A percentile compares a stretch with the other conserved stretches of the same genome.
phyloP scores from a whole-genome alignment of 2,797 vertebrate genomes.

The Parauchenoglanis punctatus region DNA sequence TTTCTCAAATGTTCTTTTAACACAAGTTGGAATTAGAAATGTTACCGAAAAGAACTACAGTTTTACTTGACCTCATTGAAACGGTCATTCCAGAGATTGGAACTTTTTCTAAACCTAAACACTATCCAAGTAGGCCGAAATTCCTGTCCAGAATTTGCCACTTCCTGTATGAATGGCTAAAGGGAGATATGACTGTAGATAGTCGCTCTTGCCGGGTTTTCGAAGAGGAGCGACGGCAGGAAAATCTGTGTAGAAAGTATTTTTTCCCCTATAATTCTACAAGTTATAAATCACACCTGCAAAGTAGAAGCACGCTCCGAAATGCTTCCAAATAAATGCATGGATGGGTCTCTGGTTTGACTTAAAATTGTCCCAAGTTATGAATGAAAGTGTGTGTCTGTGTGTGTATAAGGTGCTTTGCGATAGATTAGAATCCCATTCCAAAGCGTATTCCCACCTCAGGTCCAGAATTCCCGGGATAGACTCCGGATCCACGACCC shows the following conservation, averaged over 20 bases:
- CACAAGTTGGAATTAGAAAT: neutral
- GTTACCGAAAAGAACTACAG: neutral
- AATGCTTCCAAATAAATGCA: neutral
- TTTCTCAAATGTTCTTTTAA: neutral
- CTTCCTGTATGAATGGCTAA: neutral
- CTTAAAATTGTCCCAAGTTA: too few relatives aligned
- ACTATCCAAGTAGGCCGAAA: neutral
- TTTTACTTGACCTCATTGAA: neutral
- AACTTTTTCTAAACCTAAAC: neutral
- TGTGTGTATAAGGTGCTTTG: neutral
- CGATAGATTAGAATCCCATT: neutral
- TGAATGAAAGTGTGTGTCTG: neutral
- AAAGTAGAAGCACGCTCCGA: neutral
- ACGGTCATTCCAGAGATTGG: neutral
- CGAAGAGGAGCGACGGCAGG: neutral
- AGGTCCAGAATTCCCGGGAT: neutral
- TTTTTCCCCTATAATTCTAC: neutral
- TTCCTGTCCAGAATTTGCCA: slow-evolving; percentile 3
- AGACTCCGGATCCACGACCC: neutral
- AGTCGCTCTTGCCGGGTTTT: neutral
- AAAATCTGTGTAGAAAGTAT: neutral
- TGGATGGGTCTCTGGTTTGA: neutral
- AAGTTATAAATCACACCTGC: neutral
- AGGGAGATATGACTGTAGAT: neutral
- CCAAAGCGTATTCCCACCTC: neutral